Conservation (phyloP, 2,888 invertebrate species). For the Agonopterix alstromeriana region DNA sequence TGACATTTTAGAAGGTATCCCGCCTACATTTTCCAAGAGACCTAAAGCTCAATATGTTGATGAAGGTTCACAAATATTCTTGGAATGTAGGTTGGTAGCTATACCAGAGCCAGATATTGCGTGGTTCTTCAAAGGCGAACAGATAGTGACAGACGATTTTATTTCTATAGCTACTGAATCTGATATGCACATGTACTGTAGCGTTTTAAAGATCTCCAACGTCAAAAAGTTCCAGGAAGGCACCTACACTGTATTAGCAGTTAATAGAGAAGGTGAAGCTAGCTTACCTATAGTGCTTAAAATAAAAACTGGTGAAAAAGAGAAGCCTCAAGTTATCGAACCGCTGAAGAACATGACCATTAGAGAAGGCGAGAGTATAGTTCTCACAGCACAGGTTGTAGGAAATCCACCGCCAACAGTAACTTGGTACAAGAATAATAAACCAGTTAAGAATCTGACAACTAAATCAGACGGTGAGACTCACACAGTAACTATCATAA, state of each 20-base stretch:
- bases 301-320: conserved; percentile 86
- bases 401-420: conserved; percentile 90
- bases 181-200: conserved; percentile 94
- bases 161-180: conserved; percentile 86
- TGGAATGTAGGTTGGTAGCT: conserved; percentile 92
- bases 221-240: conserved; percentile 89
- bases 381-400: conserved; percentile 86
- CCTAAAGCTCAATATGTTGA: conserved; percentile 92
- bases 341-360: conserved; percentile 86
- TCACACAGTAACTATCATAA: conserved; percentile 83
- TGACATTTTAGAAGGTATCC: conserved; percentile 93
- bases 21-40: conserved; percentile 94
- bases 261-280: conserved; percentile 91
- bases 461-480: conserved; percentile 84
- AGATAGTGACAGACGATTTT: conserved; percentile 83
- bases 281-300: conserved; percentile 87
- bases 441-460: conserved; percentile 75
- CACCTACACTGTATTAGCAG: conserved; percentile 88
- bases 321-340: conserved; percentile 91
- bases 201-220: conserved; percentile 86
- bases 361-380: conserved; percentile 86
- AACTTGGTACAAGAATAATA: conserved; percentile 88
- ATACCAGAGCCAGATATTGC: conserved; percentile 94
- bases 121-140: conserved; percentile 89
- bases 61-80: conserved; percentile 88